Percentiles rank a stretch among this genome's conserved stretches.
Evolutionary conservation across 2,888 invertebrate species (phyloP).

Genomic region (Notodonta ziczac): DNA sequence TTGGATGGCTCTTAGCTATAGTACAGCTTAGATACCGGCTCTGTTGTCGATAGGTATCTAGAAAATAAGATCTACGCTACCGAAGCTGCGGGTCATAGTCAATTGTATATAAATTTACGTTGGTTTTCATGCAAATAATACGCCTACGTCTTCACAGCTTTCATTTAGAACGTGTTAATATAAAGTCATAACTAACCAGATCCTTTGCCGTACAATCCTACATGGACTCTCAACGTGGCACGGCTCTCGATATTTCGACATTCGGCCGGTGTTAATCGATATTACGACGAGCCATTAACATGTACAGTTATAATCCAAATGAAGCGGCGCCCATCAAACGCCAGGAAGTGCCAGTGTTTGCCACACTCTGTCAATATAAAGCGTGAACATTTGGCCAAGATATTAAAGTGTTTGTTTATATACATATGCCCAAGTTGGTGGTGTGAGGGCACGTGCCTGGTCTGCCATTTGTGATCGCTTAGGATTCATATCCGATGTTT

Average conservation of each 20-base stretch:
- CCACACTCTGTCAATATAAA: constrained; percentile 60
- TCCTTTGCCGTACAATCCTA: no score
- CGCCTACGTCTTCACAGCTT: no score
- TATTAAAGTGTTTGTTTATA: constrained; percentile 64
- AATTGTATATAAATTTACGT: neutral
- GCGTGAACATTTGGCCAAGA: constrained; percentile 54
- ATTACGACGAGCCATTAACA: constrained; percentile 4
- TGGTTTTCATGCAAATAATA: neutral
- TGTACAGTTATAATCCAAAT: constrained; percentile 8
- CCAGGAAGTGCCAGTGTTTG: constrained; percentile 52
- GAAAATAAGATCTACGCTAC: no score
- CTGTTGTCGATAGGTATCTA: no score
- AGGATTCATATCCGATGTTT: constrained; percentile 1
- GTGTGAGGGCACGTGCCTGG: constrained; percentile 39
- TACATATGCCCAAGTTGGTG: constrained; percentile 54
- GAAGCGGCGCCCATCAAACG: constrained; percentile 49
- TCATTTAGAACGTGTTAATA: neutral
- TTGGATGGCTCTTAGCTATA: no score
- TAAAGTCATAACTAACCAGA: neutral
- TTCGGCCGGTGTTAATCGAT: constrained; percentile 1
- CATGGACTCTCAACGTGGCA: neutral
- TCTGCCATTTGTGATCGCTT: neutral
- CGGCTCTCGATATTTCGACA: neutral
- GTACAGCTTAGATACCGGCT: no score
- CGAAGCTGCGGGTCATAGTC: no score